Evolutionary conservation across 2,888 invertebrate genomes (phyloP), one percentile per base, ranked within the genome.

Genomic region (Drosophila ochracea): DNA sequence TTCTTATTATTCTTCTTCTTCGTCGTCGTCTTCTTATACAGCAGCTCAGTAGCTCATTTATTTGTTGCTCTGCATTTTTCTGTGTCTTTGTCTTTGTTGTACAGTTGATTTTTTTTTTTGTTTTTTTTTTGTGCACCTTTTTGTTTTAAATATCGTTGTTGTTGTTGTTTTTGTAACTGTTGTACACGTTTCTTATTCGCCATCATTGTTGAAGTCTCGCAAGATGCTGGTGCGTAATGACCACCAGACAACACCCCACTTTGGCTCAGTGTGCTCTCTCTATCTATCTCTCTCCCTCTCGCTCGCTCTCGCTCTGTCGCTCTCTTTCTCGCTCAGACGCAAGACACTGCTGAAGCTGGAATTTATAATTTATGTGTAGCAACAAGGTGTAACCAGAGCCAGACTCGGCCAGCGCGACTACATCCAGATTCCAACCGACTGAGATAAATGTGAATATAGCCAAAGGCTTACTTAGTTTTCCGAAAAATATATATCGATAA

Each of bases 151-250:
- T 69, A 60, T 61, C 58, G 25, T 50, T 39, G 60, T 11, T 59
- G 31, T 13, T 61, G 66, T 47, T 49, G 13, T 21, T 43, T 4
- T 53, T 41, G 54, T 54, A 28, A 4, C 16, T 58, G 66, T 58
- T 52, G 43, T 39, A 49, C 61, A 50, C 67, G 58, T 49, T 39
- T 77, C 73, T 52, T 63, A 54, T 64, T 43, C 62, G 57, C 62
- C 77, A 66, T 73, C 68, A 68, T 73, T 78, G 61, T 50, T 50
- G 28, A 33, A 54, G 55, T 57, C 43, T 76, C 70, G 33, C 55
- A 66, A 53, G 57, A 47, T 76, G 67, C 76, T 69, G 64, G 16
- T 76, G 72, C 66, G 77, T 76, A 62, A 37, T 72, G 73, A 31
- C 57, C 65, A 63, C 52, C 60, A 64, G 55, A 37, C 57, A 59